These are phyloP conservation scores for Phrynocephalus versicolor DNA, from an alignment of 2,113 vertebrate species.

Conservation along the genomic window DNA sequence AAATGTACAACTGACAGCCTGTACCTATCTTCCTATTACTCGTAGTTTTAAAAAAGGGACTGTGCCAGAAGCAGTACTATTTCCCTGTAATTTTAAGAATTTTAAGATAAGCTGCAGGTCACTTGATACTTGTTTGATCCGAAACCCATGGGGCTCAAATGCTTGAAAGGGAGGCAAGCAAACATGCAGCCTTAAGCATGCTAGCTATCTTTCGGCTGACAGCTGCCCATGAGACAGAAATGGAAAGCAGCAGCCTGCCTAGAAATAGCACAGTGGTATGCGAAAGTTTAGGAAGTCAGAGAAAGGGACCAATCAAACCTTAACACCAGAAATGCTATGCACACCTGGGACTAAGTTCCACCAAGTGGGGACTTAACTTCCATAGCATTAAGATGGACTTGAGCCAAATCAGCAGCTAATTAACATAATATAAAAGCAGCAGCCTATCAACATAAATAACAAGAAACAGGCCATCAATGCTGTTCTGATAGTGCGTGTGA, in stretches of 20 bases:
- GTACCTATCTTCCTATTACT: no score
- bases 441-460: not conserved
- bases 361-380: no score
- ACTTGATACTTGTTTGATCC: not conserved
- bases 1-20: no score
- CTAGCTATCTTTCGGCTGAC: conserved; percentile 13
- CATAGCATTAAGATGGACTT: not conserved
- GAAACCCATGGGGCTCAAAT: not conserved
- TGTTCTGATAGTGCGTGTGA: not conserved
- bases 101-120: not conserved
- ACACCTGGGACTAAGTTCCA: not conserved
- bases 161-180: not conserved
- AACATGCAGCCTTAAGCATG: conserved; percentile 3
- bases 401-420: not conserved
- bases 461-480: not conserved
- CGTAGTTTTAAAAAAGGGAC: no score
- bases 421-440: not conserved
- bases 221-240: conserved; percentile 19
- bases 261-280: conserved; percentile 30
- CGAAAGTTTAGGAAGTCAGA: not conserved
- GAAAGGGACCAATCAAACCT: not conserved
- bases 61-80: not conserved
- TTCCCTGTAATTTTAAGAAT: not conserved
- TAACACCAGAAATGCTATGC: not conserved
- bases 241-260: conserved; percentile 21